These are phyloP conservation scores for Thecocarcelia acutangulata DNA, from an alignment of 2,888 invertebrate genomes.

Conservation along the genomic window DNA sequence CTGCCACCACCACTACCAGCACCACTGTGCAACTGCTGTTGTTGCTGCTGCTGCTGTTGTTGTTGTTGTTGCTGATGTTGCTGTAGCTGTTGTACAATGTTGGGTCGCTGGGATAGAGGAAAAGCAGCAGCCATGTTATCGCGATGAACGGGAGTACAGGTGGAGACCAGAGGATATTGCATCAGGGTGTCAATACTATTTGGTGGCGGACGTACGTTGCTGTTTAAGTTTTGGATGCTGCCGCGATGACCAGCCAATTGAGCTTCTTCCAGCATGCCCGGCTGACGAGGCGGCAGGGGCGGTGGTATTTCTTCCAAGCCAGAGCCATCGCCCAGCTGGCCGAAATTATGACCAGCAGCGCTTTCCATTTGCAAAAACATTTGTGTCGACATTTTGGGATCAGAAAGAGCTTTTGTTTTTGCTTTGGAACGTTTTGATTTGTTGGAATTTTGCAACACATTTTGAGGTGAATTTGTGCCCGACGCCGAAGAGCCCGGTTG, in stretches of 20 bases:
- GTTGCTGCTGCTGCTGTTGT: conserved; percentile 79
- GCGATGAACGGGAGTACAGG: conserved; percentile 80
- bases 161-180: conserved; percentile 81
- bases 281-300: conserved; percentile 84
- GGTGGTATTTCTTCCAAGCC: conserved; percentile 81
- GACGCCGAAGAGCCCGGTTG: conserved; percentile 46
- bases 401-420: conserved; percentile 81
- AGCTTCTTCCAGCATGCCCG: conserved; percentile 81
- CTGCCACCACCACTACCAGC: conserved; percentile 60
- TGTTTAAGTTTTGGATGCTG: conserved; percentile 76
- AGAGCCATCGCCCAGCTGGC: conserved; percentile 62
- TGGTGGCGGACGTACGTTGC: conserved; percentile 75
- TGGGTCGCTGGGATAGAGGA: conserved; percentile 80
- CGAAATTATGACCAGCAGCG: conserved; percentile 52
- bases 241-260: conserved; percentile 71
- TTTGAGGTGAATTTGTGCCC: conserved; percentile 57
- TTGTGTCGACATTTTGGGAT: conserved; percentile 82
- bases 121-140: conserved; percentile 81
- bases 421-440: conserved; percentile 77
- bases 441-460: conserved; percentile 39
- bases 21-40: conserved; percentile 69
- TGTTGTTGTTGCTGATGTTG: conserved; percentile 81
- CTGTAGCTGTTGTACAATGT: conserved; percentile 81
- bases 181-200: conserved; percentile 80
- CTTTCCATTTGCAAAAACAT: conserved; percentile 81